Percentiles rank a stretch among this genome's conserved stretches.
Evolutionary conservation across 2,888 invertebrate species (phyloP).

Genomic region (Acleris emargana): DNA sequence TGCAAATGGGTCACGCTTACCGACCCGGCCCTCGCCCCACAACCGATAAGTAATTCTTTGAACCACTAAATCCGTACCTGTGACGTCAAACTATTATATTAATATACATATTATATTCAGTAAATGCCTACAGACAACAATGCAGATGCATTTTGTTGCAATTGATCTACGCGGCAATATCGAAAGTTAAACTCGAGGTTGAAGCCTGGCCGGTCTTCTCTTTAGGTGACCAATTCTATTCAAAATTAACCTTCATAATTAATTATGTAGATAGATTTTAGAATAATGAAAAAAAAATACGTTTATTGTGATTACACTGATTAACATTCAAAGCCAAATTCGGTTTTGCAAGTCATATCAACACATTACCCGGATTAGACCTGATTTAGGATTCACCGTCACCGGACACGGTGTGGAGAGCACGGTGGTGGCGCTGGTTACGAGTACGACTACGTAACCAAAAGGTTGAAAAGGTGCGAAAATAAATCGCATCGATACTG

Average conservation of each 20-base stretch:
- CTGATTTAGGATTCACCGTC: no score
- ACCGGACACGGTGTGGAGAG: no score
- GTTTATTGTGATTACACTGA: no score
- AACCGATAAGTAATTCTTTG: conserved; percentile 76
- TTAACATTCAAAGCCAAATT: no score
- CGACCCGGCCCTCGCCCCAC: conserved; percentile 63
- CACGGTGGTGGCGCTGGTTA: no score
- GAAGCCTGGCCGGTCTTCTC: conserved; percentile 7
- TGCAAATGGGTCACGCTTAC: conserved; percentile 77
- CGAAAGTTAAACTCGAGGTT: conserved; percentile 30
- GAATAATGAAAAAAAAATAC: no score
- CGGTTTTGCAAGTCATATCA: no score
- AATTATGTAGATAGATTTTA: no score
- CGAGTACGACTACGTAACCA: no score
- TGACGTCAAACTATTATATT: conserved; percentile 66
- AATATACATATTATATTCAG: conserved; percentile 36
- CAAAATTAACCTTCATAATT: not conserved
- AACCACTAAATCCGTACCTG: conserved; percentile 75
- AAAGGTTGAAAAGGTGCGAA: no score
- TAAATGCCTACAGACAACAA: not conserved
- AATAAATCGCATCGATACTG: no score
- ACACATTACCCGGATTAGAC: no score
- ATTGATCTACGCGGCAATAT: conserved; percentile 1
- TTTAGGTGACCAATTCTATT: conserved; percentile 11
- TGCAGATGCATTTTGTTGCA: not conserved